Evolutionary conservation across 2,113 vertebrate species (phyloP).

Genomic region (Tragelaphus strepsiceros): DNA sequence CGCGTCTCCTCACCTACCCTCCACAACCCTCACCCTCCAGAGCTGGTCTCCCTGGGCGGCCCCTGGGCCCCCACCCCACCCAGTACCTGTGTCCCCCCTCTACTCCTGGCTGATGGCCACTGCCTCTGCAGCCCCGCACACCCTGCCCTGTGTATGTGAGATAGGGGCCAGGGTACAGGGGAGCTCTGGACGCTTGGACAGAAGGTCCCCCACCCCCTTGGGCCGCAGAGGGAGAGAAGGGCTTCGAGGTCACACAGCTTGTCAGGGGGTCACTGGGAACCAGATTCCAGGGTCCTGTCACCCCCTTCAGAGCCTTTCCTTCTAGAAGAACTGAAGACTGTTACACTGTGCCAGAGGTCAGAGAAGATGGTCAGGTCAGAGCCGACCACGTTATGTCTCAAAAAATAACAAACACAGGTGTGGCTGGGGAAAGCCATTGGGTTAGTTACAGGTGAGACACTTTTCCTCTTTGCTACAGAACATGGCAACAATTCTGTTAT

Average conservation of each 20-base stretch:
- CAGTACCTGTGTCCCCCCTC: background rate
- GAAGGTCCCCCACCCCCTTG: background rate
- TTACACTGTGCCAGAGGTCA: background rate
- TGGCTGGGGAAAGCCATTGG: background rate
- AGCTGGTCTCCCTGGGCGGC: fast-evolving
- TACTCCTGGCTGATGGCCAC: background rate
- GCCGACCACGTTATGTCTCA: background rate
- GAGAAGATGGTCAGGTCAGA: background rate
- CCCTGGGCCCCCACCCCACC: background rate
- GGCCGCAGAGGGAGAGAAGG: background rate
- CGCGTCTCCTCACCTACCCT: background rate
- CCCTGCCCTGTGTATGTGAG: background rate
- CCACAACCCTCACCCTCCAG: background rate
- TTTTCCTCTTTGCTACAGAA: background rate
- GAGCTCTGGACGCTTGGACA: background rate
- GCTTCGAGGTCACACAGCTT: background rate
- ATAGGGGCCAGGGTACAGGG: background rate
- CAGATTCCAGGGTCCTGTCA: no score
- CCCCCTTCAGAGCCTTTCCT: background rate
- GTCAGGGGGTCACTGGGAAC: background rate
- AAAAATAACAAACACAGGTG: background rate
- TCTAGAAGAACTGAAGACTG: background rate
- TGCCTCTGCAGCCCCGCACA: fast-evolving
- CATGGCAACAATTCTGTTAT: background rate
- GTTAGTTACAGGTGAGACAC: background rate